Evolutionary conservation across 2,888 invertebrate genomes (phyloP).

Genomic region (Elegia similella): DNA sequence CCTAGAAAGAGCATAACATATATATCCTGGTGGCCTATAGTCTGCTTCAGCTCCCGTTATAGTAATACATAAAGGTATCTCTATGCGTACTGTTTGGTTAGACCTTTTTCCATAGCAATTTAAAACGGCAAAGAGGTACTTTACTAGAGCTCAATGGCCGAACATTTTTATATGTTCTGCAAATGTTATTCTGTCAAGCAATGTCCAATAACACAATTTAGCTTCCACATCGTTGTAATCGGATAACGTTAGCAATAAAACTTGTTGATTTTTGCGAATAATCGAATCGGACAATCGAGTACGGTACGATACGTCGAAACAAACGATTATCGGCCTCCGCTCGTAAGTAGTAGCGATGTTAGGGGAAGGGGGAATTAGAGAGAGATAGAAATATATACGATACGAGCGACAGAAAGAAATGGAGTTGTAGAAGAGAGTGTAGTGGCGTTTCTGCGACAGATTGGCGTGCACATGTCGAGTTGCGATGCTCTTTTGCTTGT

Average conservation of each 20-base stretch:
- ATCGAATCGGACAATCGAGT: slow-evolving; percentile 67
- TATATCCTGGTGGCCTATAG: too few relatives aligned
- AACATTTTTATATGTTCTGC: not conserved
- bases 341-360: slow-evolving; percentile 71
- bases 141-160: too few relatives aligned
- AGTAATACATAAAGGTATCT: too few relatives aligned
- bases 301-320: slow-evolving; percentile 68
- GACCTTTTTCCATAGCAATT: too few relatives aligned
- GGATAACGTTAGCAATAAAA: slow-evolving; percentile 37
- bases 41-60: too few relatives aligned
- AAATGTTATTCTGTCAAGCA: not conserved
- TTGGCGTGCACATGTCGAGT: slow-evolving; percentile 79
- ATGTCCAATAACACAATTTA: slow-evolving; percentile 6
- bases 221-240: slow-evolving; percentile 27
- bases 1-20: too few relatives aligned
- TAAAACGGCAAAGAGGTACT: too few relatives aligned
- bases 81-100: too few relatives aligned
- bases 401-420: slow-evolving; percentile 37
- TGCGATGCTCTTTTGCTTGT: slow-evolving; percentile 76
- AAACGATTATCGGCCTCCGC: slow-evolving; percentile 63
- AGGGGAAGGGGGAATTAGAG: slow-evolving; percentile 47
- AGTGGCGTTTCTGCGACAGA: slow-evolving; percentile 75
- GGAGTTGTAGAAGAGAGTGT: slow-evolving; percentile 45
- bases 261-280: slow-evolving; percentile 48
- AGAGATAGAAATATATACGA: slow-evolving; percentile 29